Conservation (phyloP, 1,140 invertebrate genomes). For the Tribolium madens region DNA sequence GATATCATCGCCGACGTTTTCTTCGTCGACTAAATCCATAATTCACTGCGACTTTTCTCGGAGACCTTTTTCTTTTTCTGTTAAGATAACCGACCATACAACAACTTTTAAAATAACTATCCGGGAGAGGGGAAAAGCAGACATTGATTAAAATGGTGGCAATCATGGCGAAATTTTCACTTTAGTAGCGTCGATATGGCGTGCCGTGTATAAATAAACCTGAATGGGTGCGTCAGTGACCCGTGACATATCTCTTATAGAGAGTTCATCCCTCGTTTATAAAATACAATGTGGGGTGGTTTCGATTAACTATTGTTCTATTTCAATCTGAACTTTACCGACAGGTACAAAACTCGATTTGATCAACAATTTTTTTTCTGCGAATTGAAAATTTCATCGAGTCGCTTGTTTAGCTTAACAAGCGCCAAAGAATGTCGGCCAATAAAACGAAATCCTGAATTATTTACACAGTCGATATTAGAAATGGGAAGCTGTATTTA, state of each 20-base stretch:
- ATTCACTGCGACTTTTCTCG: background rate
- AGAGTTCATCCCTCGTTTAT: conserved; percentile 5
- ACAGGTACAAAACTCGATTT: background rate
- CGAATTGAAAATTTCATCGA: background rate
- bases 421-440: conserved; percentile 26
- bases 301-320: background rate
- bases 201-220: conserved; percentile 15
- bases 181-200: background rate
- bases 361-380: background rate
- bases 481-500: conserved; percentile 23
- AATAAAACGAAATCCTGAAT: conserved; percentile 18
- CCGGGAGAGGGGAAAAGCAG: background rate
- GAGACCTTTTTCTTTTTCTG: background rate
- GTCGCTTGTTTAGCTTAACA: conserved; percentile 23
- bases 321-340: conserved; percentile 2
- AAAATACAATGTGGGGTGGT: background rate
- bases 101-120: background rate
- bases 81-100: background rate
- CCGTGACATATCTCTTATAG: conserved; percentile 14
- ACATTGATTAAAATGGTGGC: background rate
- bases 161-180: background rate
- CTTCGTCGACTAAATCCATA: background rate
- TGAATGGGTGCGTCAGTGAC: conserved; percentile 20
- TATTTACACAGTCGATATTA: conserved; percentile 38
- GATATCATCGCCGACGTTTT: background rate